Base-by-base conservation (phyloP, 2,888 invertebrate genomes). In the Parelbella ahira region DNA sequence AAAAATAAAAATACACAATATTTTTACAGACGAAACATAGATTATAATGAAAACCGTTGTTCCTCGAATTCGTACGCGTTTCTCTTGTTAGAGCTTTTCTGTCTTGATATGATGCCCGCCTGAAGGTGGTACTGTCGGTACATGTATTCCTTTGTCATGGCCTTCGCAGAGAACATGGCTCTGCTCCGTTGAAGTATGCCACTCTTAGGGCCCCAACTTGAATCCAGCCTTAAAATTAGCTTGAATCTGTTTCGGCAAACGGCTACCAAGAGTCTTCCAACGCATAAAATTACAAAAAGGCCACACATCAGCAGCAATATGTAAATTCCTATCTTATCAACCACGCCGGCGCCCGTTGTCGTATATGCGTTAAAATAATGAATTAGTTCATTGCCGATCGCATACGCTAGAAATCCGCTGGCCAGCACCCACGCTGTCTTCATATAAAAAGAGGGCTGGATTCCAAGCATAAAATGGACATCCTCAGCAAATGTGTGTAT, bases 111-210 rank as follows among this genome's bases (percentile, higher is more conserved):
- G 8, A 86, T 74, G 0, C 83, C 82, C 0, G 83, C 82, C 41
- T 83, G 79, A 18, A 87, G 59, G 44, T 86, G 82, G 48, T 86
- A 82, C 51, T 87, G 88, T 0, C 88, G 64, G 50, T 88, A 88
- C 57, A 88, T 68, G 49, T 87, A 88, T 56, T 88, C 88, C 48
- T 88, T 88, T 6, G 88, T 88, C 87, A 87, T 87, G 1, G 87
- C 84, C 39, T 87, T 82, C 2, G 84, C 82, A 1, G 74, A 68
- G 55, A 88, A 88, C 88, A 88, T 86, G 1, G 73, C 76, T 28
- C 88, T 64, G 46, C 88, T 87, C 1, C 86, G 62, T 46, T 63
- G 64, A 30, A 88, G 54, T 5, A 84, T 38, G 1, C 73, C 72
- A 28, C 56, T 68, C 13, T 53, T 58, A 0, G 88, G 87, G 0